Percentiles rank a stretch among this genome's conserved stretches.
These are phyloP conservation scores for Cecidostiba fungosa DNA, from an alignment of 2,888 invertebrate species.

Conservation along the genomic window DNA sequence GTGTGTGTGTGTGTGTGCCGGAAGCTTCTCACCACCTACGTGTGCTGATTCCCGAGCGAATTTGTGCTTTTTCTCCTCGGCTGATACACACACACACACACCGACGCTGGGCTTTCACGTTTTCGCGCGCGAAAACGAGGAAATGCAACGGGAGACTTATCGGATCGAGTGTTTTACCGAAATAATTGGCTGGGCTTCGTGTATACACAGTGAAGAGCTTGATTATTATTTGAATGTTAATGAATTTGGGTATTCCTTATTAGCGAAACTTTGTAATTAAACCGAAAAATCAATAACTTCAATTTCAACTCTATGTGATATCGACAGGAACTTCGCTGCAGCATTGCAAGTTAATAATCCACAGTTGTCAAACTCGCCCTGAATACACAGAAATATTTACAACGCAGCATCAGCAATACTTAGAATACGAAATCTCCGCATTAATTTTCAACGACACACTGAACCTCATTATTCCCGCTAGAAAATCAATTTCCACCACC, in stretches of 20 bases:
- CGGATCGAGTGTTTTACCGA: no score
- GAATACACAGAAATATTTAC: not conserved
- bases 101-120: no score
- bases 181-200: no score
- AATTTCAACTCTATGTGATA: not conserved
- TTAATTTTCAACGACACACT: not conserved
- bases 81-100: no score
- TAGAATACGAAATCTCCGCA: not conserved
- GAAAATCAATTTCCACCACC: not conserved
- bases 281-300: constrained; percentile 35
- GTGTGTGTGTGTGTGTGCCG: not conserved
- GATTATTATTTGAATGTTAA: not conserved
- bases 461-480: not conserved
- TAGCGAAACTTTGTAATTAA: constrained; percentile 26
- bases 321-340: not conserved
- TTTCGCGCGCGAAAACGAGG: no score
- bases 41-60: constrained; percentile 19
- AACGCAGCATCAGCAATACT: not conserved
- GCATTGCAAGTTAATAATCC: not conserved
- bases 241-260: no score
- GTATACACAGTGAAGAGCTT: no score
- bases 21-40: constrained; percentile 39
- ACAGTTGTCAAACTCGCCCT: constrained; percentile 17
- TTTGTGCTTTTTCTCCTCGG: not conserved
- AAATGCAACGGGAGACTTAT: no score